phyloP scores from a whole-genome alignment of 1,140 invertebrate species.

The Bombus haemorrhoidalis region DNA sequence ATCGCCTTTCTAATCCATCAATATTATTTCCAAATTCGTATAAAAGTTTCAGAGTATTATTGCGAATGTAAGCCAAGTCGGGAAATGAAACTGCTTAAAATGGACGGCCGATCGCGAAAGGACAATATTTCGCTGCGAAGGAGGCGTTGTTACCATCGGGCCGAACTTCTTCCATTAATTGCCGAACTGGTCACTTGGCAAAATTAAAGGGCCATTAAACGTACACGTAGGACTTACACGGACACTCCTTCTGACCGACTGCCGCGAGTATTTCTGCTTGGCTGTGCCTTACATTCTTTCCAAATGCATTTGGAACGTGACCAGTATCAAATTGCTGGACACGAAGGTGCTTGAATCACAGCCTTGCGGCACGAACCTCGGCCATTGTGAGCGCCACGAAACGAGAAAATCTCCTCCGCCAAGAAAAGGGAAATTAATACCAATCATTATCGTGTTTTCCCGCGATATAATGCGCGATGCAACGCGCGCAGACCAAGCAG shows the following conservation, averaged over 20 bases:
- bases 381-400: conserved; percentile 51
- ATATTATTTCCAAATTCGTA: not conserved
- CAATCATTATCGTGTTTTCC: conserved; percentile 51
- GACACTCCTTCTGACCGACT: not conserved
- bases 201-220: conserved; percentile 33
- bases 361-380: conserved; percentile 60
- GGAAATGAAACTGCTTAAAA: not conserved
- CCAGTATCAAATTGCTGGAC: conserved; percentile 73
- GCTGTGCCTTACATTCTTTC: conserved; percentile 60
- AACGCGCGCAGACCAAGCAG: not conserved
- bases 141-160: not conserved
- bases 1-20: not conserved
- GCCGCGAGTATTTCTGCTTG: conserved; percentile 47
- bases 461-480: not conserved
- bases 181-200: not conserved
- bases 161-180: conserved; percentile 15
- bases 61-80: not conserved
- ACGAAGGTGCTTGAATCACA: conserved; percentile 72
- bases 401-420: conserved; percentile 42
- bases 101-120: not conserved
- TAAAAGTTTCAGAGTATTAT: not conserved
- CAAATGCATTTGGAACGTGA: conserved; percentile 74
- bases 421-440: conserved; percentile 63
- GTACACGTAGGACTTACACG: not conserved
- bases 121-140: not conserved